phyloP scores from a whole-genome alignment of 2,797 vertebrate genomes.

The Trichosurus vulpecula region DNA sequence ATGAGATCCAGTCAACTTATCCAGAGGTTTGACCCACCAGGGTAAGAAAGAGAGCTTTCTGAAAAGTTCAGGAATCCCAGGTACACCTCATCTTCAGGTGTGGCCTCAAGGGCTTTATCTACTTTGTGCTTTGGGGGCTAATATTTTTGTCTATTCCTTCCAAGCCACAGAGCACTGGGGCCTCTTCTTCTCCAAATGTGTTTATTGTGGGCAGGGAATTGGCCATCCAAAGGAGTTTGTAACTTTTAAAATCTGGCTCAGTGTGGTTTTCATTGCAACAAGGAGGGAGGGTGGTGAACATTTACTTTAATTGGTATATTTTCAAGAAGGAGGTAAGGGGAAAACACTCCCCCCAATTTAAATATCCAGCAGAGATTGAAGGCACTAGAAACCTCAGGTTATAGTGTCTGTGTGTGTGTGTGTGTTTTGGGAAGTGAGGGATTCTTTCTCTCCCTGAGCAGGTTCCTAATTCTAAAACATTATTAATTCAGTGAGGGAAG shows the following conservation, averaged over 20 bases:
- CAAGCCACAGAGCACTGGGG: neutral
- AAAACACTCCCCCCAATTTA: neutral
- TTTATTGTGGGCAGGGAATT: neutral
- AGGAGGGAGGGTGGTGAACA: neutral
- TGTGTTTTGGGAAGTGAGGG: neutral
- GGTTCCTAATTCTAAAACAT: neutral
- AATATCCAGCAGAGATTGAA: neutral
- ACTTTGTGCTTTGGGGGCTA: neutral
- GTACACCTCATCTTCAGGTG: neutral
- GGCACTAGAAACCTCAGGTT: neutral
- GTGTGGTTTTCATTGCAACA: neutral
- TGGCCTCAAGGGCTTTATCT: neutral
- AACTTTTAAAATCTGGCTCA: neutral
- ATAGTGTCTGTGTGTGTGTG: too few species aligned
- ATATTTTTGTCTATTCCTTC: neutral
- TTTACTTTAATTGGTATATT: neutral
- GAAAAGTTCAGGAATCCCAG: neutral
- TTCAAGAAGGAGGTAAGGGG: neutral
- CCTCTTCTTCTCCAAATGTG: neutral
- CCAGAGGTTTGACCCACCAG: neutral
- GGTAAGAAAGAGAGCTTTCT: neutral
- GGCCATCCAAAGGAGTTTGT: neutral
- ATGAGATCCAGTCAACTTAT: neutral
- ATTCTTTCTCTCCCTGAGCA: neutral
- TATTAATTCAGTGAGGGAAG: neutral